Evolutionary conservation across 2,797 vertebrate species (phyloP).

Genomic region (Pygocentrus nattereri): DNA sequence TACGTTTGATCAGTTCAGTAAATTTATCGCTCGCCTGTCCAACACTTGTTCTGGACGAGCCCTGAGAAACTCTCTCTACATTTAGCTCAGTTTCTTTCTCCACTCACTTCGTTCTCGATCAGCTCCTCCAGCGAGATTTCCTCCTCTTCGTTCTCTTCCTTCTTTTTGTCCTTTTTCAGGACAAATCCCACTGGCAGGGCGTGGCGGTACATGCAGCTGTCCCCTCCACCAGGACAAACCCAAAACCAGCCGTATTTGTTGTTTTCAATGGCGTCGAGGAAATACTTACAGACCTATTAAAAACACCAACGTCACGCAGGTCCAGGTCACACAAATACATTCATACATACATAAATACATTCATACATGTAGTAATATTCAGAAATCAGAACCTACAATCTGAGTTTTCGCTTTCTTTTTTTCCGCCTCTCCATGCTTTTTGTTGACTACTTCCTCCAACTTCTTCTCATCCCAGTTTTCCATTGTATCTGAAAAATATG

Average conservation of each 20-base stretch:
- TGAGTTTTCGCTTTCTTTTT: slow-evolving; percentile 97
- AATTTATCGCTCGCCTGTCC: too few species aligned
- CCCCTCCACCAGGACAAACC: slow-evolving; percentile 92
- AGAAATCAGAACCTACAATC: slow-evolving; percentile 79
- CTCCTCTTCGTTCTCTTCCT: slow-evolving; percentile 92
- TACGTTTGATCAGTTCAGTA: too few species aligned
- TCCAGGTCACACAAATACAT: too few species aligned
- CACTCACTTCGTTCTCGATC: slow-evolving; percentile 92
- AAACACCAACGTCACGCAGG: not conserved
- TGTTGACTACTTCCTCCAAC: slow-evolving; percentile 95
- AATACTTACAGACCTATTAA: slow-evolving; percentile 91
- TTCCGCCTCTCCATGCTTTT: slow-evolving; percentile 96
- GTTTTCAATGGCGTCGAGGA: slow-evolving; percentile 96
- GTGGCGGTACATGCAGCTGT: slow-evolving; percentile 95
- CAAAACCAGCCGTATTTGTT: slow-evolving; percentile 99
- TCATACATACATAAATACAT: too few species aligned
- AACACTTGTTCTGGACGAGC: too few species aligned
- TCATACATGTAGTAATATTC: too few species aligned
- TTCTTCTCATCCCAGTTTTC: slow-evolving; percentile 99
- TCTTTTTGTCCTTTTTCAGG: slow-evolving; percentile 96
- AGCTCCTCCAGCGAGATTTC: slow-evolving; percentile 96
- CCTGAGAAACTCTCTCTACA: too few species aligned
- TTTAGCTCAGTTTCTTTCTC: not conserved
- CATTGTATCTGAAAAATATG: slow-evolving; percentile 91
- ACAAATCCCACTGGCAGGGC: slow-evolving; percentile 96